Conservation (phyloP, 2,797 vertebrate species). For the Tadarida brasiliensis region DNA sequence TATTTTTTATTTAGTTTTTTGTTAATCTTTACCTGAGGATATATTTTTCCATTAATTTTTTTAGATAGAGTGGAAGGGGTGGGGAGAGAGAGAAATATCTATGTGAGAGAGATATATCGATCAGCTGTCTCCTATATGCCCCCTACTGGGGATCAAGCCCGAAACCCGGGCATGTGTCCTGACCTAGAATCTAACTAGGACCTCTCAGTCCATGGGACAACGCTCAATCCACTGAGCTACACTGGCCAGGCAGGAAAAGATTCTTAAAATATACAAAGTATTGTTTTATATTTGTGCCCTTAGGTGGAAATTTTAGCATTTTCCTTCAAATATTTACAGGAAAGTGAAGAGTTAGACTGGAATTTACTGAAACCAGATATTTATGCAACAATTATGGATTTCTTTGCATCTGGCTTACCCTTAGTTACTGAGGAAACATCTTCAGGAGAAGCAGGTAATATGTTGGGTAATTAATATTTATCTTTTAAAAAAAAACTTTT, state of each 20-base stretch:
- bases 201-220: not conserved
- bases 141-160: not conserved
- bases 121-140: too few species aligned
- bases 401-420: slow-evolving; percentile 96
- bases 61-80: too few species aligned
- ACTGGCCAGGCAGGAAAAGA: not conserved
- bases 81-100: too few species aligned
- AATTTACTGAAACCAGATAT: slow-evolving; percentile 96
- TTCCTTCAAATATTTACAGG: slow-evolving; percentile 80
- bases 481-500: slow-evolving; percentile 5
- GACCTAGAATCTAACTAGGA: not conserved
- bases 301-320: not conserved
- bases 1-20: too few species aligned
- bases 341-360: slow-evolving; percentile 89
- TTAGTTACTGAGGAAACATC: slow-evolving; percentile 94
- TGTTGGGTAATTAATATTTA: slow-evolving; percentile 23
- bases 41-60: too few species aligned
- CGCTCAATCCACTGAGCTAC: not conserved
- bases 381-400: slow-evolving; percentile 98
- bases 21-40: too few species aligned
- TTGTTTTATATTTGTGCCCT: slow-evolving; percentile 45
- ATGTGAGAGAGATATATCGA: too few species aligned
- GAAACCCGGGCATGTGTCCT: not conserved
- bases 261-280: not conserved
- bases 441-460: slow-evolving; percentile 92